Conservation (phyloP, 1,140 invertebrate genomes). For the Nomia melanderi region DNA sequence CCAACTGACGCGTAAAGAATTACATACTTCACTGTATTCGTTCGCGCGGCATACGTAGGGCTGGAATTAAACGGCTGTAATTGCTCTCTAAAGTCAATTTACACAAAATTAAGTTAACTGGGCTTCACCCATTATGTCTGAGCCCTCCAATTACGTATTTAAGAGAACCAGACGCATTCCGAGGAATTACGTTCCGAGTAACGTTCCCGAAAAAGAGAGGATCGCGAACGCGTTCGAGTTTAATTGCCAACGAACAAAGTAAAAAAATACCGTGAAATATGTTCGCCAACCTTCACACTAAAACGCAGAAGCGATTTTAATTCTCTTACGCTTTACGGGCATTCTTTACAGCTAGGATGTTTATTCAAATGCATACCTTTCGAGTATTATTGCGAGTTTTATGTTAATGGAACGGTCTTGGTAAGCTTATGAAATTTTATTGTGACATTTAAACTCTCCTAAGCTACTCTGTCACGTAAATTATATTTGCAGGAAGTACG, state of each 20-base stretch:
- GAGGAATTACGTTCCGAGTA: conserved; percentile 4
- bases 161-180: conserved; percentile 12
- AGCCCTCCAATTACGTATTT: conserved; percentile 18
- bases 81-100: conserved; percentile 13
- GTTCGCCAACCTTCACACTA: neutral
- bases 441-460: too few species aligned
- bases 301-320: neutral
- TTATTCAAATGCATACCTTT: too few species aligned
- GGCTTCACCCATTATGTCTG: neutral
- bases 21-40: too few species aligned
- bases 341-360: neutral
- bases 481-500: neutral
- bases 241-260: neutral
- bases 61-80: neutral
- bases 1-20: neutral
- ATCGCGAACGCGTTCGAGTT: neutral
- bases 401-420: too few species aligned
- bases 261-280: neutral
- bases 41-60: neutral
- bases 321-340: neutral
- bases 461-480: neutral
- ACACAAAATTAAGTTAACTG: conserved; percentile 14
- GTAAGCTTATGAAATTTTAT: too few species aligned
- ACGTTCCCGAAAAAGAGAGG: neutral
- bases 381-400: too few species aligned